A percentile compares a stretch with the other conserved stretches of the same genome.
Conservation (phyloP, 2,888 invertebrate genomes). For the Ectemnius lituratus region DNA sequence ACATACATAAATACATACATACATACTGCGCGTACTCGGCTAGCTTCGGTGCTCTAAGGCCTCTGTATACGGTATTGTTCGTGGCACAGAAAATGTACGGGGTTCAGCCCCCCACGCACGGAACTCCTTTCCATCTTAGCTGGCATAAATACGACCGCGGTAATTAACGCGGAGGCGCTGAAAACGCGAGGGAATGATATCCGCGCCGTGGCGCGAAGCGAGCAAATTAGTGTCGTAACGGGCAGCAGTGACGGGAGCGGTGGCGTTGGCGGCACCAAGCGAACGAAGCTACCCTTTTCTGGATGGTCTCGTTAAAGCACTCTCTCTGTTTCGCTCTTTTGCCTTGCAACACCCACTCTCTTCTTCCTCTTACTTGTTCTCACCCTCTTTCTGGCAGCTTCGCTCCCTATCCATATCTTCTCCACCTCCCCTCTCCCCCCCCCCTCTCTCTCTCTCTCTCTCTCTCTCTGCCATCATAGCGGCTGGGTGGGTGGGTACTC, state of each 20-base stretch:
- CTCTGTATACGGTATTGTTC: constrained; percentile 29
- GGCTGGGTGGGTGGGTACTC: constrained; percentile 20
- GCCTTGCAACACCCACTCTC: neutral
- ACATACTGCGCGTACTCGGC: too few species aligned
- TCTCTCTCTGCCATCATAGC: constrained; percentile 26
- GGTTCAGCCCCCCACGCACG: constrained; percentile 8
- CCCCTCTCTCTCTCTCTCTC: constrained; percentile 17
- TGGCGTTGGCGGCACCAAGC: constrained; percentile 28
- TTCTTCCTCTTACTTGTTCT: constrained; percentile 14
- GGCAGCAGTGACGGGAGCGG: too few species aligned
- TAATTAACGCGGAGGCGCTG: constrained; percentile 74
- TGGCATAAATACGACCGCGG: constrained; percentile 67
- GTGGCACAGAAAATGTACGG: constrained; percentile 26
- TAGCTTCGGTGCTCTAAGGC: neutral
- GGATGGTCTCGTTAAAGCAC: constrained; percentile 50
- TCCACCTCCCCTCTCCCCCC: neutral
- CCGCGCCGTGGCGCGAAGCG: constrained; percentile 52
- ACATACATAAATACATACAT: too few species aligned
- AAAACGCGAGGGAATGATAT: constrained; percentile 70
- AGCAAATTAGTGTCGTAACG: constrained; percentile 57
- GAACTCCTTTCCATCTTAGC: constrained; percentile 51
- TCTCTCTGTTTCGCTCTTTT: constrained; percentile 18
- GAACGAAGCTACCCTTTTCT: constrained; percentile 49
- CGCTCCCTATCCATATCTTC: constrained; percentile 7
- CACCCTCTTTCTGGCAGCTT: constrained; percentile 20